A percentile compares a stretch with the other conserved stretches of the same genome.
Conservation (phyloP, 2,888 invertebrate species). For the Neria commutata region DNA sequence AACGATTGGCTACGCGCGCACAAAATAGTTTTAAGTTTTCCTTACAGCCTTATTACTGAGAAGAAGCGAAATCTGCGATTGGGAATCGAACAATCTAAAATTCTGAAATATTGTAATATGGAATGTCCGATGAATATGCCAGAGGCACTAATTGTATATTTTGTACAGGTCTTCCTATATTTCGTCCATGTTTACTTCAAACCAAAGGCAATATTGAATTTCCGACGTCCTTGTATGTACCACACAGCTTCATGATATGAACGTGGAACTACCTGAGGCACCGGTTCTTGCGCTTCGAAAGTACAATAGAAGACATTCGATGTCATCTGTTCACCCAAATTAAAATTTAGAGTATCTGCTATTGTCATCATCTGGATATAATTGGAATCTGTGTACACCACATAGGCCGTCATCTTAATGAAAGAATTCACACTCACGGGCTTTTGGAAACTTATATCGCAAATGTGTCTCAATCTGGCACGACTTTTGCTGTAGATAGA, state of each 20-base stretch:
- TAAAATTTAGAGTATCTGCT: slow-evolving; percentile 67
- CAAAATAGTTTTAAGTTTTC: no score
- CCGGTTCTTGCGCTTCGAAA: slow-evolving; percentile 64
- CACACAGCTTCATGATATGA: slow-evolving; percentile 73
- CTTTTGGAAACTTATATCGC: slow-evolving; percentile 74
- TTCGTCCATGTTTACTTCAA: no score
- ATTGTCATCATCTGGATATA: slow-evolving; percentile 72
- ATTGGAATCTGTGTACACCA: slow-evolving; percentile 65
- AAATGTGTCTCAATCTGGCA: slow-evolving; percentile 69
- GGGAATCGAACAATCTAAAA: no score
- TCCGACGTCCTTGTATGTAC: slow-evolving; percentile 67
- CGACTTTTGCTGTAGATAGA: slow-evolving; percentile 67
- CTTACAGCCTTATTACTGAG: no score
- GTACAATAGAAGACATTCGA: slow-evolving; percentile 80
- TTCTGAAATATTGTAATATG: no score
- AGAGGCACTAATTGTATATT: no score
- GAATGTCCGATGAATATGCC: no score
- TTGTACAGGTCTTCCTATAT: no score
- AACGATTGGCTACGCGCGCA: no score
- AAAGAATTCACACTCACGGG: slow-evolving; percentile 76
- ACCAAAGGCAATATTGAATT: slow-evolving; percentile 61
- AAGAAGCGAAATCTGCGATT: no score
- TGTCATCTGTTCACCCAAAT: slow-evolving; percentile 65
- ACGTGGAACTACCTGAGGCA: slow-evolving; percentile 67
- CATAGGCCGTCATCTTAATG: slow-evolving; percentile 72